Evolutionary conservation across 2,113 vertebrate species (phyloP), one percentile per base, ranked within the genome.

Genomic region (Artemisiospiza belli): DNA sequence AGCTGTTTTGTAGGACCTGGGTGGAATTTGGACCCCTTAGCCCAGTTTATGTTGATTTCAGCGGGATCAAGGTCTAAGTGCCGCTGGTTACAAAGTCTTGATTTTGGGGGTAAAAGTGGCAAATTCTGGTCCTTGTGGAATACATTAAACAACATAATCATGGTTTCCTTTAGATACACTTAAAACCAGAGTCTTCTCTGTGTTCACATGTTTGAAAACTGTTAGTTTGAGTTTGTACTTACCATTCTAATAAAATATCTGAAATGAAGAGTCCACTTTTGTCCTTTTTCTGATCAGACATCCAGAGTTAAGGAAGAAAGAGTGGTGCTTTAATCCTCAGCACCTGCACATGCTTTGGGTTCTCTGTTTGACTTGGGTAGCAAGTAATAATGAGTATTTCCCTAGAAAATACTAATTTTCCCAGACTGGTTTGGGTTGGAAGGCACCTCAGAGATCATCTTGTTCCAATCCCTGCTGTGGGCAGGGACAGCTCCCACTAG

Each of bases 41-140:
- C 5, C 0, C 20, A 5, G 27, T 28, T 77, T 14, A 0, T 6
- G 5, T 28, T n/a, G n/a, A 23, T 62, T 54, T 70, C n/a, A 23
- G 3, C 13, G 18, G 37, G 22, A 15, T 17, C 23, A 9, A 9
- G 15, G 10, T 35, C 6, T 16, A 15, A 54, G 6, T 80, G 46
- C 20, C 1, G 1, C 43, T 75, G 27, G 3, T 54, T 64, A 37
- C 15, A 8, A 43, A 46, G 27, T 17, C 64, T 89, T 74, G 27
- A 44, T 55, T 90, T 43, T 20, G 35, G 11, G 15, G 8, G 9
- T 61, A 35, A 35, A 84, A 87, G 25, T 55, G 27, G 33, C 23
- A 51, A 85, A 82, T 79, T 55, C 37, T 41, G 58, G 28, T 58
- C 25, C 14, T 64, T 9, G 2, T 23, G 35, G 22, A 83, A 51